phyloP scores from a whole-genome alignment of 1,140 invertebrate species.

The Neuroterus valhalla region DNA sequence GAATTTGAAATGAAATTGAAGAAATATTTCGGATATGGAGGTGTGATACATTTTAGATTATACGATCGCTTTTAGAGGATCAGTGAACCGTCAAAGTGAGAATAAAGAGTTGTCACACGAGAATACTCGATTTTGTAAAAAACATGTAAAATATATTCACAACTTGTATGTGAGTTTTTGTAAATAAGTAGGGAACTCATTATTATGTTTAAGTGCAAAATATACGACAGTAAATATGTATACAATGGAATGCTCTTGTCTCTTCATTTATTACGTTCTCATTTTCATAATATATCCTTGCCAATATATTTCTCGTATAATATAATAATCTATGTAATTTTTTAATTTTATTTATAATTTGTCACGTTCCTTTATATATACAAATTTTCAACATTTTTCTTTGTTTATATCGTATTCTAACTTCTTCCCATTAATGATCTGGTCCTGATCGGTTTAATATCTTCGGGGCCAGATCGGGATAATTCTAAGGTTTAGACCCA shows the following conservation, averaged over 20 bases:
- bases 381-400: too few species aligned
- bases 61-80: neutral
- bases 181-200: constrained; percentile 67
- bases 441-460: too few species aligned
- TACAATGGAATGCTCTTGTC: constrained; percentile 30
- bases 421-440: too few species aligned
- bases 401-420: too few species aligned
- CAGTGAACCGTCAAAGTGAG: neutral
- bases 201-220: constrained; percentile 54
- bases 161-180: constrained; percentile 52
- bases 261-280: constrained; percentile 24
- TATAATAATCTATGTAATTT: too few species aligned
- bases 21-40: neutral
- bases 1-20: neutral
- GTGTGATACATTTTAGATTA: neutral
- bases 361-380: too few species aligned
- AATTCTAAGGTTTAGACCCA: too few species aligned
- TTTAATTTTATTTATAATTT: too few species aligned
- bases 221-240: constrained; percentile 54
- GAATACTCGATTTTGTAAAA: constrained; percentile 56
- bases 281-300: constrained; percentile 1
- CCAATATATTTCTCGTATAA: too few species aligned
- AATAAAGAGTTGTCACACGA: constrained; percentile 6
- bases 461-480: too few species aligned
- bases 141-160: constrained; percentile 57